Conservation (phyloP, 2,797 vertebrate species). For the Telmatherina bonti region DNA sequence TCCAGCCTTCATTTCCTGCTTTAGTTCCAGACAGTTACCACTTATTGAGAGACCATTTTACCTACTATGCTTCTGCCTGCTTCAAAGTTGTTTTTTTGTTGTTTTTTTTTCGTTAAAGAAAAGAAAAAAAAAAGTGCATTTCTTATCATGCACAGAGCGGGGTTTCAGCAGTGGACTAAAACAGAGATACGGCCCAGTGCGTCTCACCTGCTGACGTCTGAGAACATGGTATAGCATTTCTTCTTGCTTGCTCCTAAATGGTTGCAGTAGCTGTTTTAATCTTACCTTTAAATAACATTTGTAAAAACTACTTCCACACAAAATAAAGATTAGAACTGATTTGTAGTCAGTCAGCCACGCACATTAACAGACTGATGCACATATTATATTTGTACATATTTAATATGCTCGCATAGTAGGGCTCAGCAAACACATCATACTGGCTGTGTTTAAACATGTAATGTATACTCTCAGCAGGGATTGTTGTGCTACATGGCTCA, state of each 20-base stretch:
- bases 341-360: neutral
- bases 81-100: neutral
- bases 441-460: constrained; percentile 14
- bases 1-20: neutral
- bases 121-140: neutral
- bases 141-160: neutral
- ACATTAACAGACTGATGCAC: constrained; percentile 1
- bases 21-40: neutral
- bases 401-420: constrained; percentile 20
- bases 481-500: neutral
- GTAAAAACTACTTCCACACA: neutral
- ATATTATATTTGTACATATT: constrained; percentile 12
- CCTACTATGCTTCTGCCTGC: neutral
- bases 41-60: neutral
- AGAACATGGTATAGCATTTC: neutral
- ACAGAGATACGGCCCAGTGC: neutral
- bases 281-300: neutral
- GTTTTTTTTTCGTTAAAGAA: no score
- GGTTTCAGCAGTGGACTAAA: neutral
- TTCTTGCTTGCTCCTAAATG: neutral
- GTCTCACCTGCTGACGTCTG: neutral
- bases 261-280: neutral
- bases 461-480: constrained; percentile 28
- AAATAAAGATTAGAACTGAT: neutral
- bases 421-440: constrained; percentile 9